Base-by-base conservation (phyloP, 2,888 invertebrate genomes). In the Macropis europaea region DNA sequence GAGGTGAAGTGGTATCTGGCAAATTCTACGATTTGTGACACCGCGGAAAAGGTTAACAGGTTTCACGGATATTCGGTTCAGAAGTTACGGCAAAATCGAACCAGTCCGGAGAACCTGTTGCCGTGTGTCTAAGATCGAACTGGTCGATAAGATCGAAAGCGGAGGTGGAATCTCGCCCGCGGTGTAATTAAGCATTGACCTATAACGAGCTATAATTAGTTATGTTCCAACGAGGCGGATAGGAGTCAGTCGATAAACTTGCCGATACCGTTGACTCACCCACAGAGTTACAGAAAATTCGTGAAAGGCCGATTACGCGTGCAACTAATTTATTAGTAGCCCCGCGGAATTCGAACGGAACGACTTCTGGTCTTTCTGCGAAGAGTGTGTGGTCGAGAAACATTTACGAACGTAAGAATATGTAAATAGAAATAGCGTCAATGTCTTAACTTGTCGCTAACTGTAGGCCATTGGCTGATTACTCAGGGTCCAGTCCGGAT, bases 191-290 rank as follows among this genome's bases (percentile, higher is more conserved):
- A 86, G 86, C 84, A 85, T 85, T 85, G 86, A 85, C 84, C 87
- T 83, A 86, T 87, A 88, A 88, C 87, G 84, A 86, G 84, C 81
- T 73, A 84, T 86, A 87, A 88, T 88, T 88, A 88, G 88, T 88
- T 86, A 87, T 87, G 85, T 84, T 81, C 79, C 85, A 88, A 85
- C 85, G 84, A 84, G 84, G 82, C 42, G 76, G 73, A 81, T 82
- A 79, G 81, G 79, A 84, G 86, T 87, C 83, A 80, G 76, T 82
- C 83, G 87, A 86, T 84, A 79, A 77, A 81, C 70, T 61, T 54
- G 45, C 57, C 59, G 84, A 86, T 86, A 86, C 76, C 67, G 59
- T 40, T 45, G 47, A 69, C 69, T 80, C 84, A 69, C 71, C 77
- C 78, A 72, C 50, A 42, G 13, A 42, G 15, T 45, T 50, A 15